Base-by-base conservation (phyloP, 2,797 vertebrate species). In the Poliocrania exsul region DNA sequence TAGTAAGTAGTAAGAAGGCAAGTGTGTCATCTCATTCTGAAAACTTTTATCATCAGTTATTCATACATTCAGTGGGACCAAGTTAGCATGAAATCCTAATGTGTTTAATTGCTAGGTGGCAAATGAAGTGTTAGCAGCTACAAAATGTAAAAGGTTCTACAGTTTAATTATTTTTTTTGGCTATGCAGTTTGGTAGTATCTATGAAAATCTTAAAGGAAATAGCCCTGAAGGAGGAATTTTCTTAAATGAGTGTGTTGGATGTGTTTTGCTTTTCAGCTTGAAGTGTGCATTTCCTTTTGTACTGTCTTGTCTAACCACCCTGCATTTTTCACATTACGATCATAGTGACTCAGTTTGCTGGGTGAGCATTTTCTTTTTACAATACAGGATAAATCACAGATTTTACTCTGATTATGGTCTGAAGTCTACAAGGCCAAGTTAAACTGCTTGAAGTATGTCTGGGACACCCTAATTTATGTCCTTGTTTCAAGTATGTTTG, bases 401-500 rank as follows among this genome's bases (percentile, higher is more conserved):
- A 64, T 93, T 81, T 73, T 51, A 35, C 44, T 60, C 60, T 87
- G 67, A 70, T 92, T 83, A 46, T 69, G 53, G 31, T 66, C 88
- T 85, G 81, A 90, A 84, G 82, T 84, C 80, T 75, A 65, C 40
- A 84, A 91, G 71, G 93, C 85, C 89, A 93, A 94, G 66, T 88
- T 81, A 86, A 94, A 92, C 70, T 88, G 88, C 85, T 94, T 86
- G 54, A 81, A 86, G 42, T 91, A 92, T 91, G 95, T 96, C 93
- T 96, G 89, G 79, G n/a, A 37, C 70, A 60, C 18, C 19, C 56
- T 73, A 54, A 92, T 90, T 88, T 82, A 82, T 91, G 53, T 82
- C 42, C 66, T 77, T 60, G 21, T 62, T 89, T 93, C 62, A 94
- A 93, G 51, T 88, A 33, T 61, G 40, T 86, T 86, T 88, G 26